A percentile compares a stretch with the other conserved stretches of the same genome.
These are phyloP conservation scores for Caracal caracal DNA, from an alignment of 2,113 vertebrate species.

Conservation along the genomic window DNA sequence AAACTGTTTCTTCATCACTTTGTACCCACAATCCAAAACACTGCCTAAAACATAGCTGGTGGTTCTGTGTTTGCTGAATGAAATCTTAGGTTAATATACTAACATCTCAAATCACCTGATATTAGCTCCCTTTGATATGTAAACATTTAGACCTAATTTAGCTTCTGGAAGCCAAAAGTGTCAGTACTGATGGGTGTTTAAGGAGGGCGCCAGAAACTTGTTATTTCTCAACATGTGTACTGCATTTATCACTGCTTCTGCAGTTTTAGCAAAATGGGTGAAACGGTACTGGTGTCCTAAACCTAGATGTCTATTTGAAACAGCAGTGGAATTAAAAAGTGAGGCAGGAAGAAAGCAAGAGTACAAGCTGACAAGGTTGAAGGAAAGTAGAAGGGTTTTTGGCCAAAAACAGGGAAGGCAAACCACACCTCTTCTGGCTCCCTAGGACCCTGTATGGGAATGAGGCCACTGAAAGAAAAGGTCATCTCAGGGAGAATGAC, in stretches of 20 bases:
- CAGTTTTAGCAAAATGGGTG: neutral
- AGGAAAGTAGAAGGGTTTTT: conserved; percentile 29
- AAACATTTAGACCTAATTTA: conserved; percentile 7
- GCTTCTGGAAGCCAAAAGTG: neutral
- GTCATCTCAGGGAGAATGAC: conserved; percentile 31
- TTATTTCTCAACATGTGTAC: neutral
- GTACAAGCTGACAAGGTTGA: neutral
- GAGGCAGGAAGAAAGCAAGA: neutral
- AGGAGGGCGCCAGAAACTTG: neutral
- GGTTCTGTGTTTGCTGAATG: neutral
- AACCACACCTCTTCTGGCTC: neutral
- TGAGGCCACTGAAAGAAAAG: neutral
- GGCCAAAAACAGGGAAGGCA: neutral
- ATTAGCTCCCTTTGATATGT: neutral
- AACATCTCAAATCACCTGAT: conserved; percentile 11
- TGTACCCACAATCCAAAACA: neutral
- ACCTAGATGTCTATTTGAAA: conserved; percentile 29
- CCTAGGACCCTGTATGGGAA: neutral
- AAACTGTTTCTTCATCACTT: conserved; percentile 24
- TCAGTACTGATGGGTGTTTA: neutral
- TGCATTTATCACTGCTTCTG: neutral
- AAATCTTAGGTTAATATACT: conserved; percentile 24
- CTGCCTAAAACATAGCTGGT: neutral
- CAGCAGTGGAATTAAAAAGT: neutral
- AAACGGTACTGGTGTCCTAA: neutral